Conservation (phyloP, 2,797 vertebrate species). For the Mormyrus proboscirostris region DNA sequence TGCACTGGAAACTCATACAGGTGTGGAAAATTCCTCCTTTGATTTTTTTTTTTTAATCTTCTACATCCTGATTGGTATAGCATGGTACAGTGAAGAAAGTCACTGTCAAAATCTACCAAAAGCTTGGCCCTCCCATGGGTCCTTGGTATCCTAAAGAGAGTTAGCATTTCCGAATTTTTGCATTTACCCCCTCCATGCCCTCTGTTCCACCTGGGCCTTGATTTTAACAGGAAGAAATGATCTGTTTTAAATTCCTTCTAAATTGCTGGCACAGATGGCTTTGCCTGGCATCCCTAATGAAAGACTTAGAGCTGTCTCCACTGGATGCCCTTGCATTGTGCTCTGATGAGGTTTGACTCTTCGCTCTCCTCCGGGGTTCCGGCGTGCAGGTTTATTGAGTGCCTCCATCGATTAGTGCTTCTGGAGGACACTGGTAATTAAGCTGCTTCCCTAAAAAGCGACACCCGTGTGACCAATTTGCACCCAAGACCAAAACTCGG, state of each 20-base stretch:
- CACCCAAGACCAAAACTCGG: background rate
- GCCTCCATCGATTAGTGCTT: constrained; percentile 33
- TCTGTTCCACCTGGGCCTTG: background rate
- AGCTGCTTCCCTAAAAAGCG: constrained; percentile 19
- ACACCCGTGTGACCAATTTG: constrained; percentile 10
- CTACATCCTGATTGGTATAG: background rate
- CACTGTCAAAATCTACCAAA: background rate
- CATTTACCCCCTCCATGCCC: background rate
- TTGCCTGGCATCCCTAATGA: background rate
- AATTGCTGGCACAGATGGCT: background rate
- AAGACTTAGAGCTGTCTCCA: background rate
- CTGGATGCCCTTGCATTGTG: constrained; percentile 26
- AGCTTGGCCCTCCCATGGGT: background rate
- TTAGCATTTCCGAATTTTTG: background rate
- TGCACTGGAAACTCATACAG: constrained; percentile 68
- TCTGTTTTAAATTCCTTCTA: constrained; percentile 14
- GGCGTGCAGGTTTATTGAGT: constrained; percentile 29
- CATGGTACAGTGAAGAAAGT: background rate
- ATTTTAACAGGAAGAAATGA: background rate
- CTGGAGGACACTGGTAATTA: constrained; percentile 38
- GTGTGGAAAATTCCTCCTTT: constrained; percentile 46
- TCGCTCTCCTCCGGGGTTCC: constrained; percentile 26
- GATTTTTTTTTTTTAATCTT: background rate
- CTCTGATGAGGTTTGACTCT: constrained; percentile 33
- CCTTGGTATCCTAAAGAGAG: background rate